phyloP scores from a whole-genome alignment of 2,113 vertebrate species.

The Perca schrenkii region DNA sequence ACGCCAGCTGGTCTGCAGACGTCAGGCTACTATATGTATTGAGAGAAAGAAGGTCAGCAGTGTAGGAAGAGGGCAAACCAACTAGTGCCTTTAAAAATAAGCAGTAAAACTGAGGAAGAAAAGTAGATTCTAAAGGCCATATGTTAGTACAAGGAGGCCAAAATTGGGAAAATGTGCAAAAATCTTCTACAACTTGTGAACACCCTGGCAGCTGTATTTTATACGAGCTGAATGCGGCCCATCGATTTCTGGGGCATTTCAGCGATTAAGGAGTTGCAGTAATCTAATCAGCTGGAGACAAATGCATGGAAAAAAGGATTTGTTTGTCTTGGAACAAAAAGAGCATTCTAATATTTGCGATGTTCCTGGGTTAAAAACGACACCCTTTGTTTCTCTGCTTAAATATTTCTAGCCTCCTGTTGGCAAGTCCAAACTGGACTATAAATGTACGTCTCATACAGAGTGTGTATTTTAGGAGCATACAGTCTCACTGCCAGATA shows the following conservation, averaged over 20 bases:
- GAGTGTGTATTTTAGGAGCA: conserved; percentile 23
- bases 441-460: conserved; percentile 8
- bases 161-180: neutral
- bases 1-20: conserved; percentile 30
- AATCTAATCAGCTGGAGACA: conserved; percentile 27
- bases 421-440: neutral
- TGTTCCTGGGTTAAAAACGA: conserved; percentile 19
- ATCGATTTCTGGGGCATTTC: conserved; percentile 30
- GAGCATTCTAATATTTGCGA: conserved; percentile 18
- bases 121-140: conserved; percentile 20
- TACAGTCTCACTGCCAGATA: conserved; percentile 18
- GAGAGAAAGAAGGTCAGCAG: conserved; percentile 45
- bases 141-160: neutral
- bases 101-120: neutral
- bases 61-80: conserved; percentile 22
- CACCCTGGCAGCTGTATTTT: neutral
- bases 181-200: neutral
- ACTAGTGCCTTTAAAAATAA: neutral
- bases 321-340: conserved; percentile 23
- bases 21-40: conserved; percentile 14
- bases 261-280: conserved; percentile 18
- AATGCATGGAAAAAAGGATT: conserved; percentile 15
- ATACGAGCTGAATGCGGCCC: neutral
- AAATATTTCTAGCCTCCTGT: conserved; percentile 3
- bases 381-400: conserved; percentile 30